phyloP scores from a whole-genome alignment of 2,888 invertebrate species.

The Thecocarcelia acutangulata region DNA sequence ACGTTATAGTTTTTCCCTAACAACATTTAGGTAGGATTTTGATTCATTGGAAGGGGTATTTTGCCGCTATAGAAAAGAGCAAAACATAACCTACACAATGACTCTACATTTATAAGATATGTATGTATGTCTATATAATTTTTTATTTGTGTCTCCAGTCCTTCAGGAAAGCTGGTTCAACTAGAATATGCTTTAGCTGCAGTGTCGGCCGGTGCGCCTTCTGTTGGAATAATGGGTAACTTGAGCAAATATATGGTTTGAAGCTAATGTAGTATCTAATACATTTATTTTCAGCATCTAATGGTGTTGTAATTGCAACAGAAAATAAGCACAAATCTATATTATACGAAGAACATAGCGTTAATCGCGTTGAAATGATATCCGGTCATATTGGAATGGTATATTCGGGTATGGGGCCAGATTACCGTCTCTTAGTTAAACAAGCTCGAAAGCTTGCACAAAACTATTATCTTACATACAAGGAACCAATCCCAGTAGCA shows the following conservation, averaged over 20 bases:
- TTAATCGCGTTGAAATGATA: constrained; percentile 97
- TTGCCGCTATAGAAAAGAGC: constrained; percentile 40
- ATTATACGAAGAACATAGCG: constrained; percentile 97
- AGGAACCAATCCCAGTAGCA: constrained; percentile 97
- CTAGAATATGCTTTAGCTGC: constrained; percentile 99
- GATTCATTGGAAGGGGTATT: neutral
- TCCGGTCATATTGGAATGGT: constrained; percentile 98
- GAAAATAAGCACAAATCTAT: constrained; percentile 99
- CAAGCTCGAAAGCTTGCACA: constrained; percentile 97
- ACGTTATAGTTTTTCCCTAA: constrained; percentile 97
- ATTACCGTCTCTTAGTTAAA: constrained; percentile 93
- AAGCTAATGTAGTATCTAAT: neutral
- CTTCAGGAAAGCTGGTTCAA: constrained; percentile 99
- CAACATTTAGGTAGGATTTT: constrained; percentile 84
- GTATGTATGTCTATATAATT: constrained; percentile 60
- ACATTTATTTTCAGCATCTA: constrained; percentile 86
- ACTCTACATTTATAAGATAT: constrained; percentile 69
- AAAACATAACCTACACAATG: constrained; percentile 73
- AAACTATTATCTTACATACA: constrained; percentile 94
- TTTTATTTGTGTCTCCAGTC: constrained; percentile 84
- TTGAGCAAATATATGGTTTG: neutral
- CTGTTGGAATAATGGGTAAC: constrained; percentile 98
- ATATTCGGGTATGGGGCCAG: constrained; percentile 97
- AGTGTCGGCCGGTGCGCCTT: constrained; percentile 98
- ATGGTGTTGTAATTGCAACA: constrained; percentile 99